Conservation (phyloP, 2,888 invertebrate genomes). For the Ligdia adustata region DNA sequence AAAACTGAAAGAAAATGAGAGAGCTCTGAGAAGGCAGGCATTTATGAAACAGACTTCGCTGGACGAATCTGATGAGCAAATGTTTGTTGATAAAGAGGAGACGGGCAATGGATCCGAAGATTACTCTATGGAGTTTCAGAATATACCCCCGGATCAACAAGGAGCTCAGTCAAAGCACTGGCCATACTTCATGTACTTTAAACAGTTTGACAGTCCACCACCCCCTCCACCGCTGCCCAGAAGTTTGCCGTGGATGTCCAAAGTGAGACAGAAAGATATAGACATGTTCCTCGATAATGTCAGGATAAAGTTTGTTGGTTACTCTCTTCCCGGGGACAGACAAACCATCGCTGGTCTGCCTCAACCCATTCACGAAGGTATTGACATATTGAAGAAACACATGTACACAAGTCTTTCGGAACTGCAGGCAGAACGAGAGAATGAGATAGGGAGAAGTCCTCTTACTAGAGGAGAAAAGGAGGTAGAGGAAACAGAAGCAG, state of each 20-base stretch:
- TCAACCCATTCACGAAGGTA: constrained; percentile 98
- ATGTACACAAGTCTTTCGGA: constrained; percentile 97
- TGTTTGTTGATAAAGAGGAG: constrained; percentile 89
- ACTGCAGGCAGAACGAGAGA: constrained; percentile 95
- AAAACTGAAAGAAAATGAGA: constrained; percentile 78
- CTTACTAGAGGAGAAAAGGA: constrained; percentile 92
- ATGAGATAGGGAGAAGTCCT: constrained; percentile 95
- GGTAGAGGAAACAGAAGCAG: constrained; percentile 92
- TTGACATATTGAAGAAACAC: constrained; percentile 95
- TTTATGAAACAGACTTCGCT: constrained; percentile 96
- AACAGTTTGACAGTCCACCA: constrained; percentile 75
- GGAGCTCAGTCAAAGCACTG: constrained; percentile 65
- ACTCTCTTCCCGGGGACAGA: constrained; percentile 93
- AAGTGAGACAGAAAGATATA: constrained; percentile 96
- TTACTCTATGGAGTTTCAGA: constrained; percentile 85
- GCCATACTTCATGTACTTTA: constrained; percentile 72
- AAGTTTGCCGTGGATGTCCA: constrained; percentile 97
- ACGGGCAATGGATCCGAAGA: constrained; percentile 86
- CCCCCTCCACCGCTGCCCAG: constrained; percentile 75
- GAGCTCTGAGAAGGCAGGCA: constrained; percentile 88
- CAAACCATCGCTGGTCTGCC: constrained; percentile 97
- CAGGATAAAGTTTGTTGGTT: constrained; percentile 97
- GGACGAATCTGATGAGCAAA: constrained; percentile 90
- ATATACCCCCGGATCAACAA: constrained; percentile 62
- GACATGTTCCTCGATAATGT: constrained; percentile 96